phyloP scores from a whole-genome alignment of 2,888 invertebrate genomes.

The Laothoe populi region DNA sequence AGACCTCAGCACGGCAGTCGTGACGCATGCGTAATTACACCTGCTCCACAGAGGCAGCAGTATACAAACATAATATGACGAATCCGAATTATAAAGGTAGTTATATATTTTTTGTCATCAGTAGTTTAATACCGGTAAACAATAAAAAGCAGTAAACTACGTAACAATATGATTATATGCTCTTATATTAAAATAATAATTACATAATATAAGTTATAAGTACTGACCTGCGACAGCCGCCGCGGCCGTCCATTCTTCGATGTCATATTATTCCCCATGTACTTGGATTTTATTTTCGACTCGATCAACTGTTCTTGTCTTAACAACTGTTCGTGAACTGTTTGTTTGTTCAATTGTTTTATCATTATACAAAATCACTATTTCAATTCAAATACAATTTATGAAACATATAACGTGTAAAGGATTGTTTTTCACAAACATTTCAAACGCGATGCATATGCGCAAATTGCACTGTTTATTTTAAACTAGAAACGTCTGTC shows the following conservation, averaged over 20 bases:
- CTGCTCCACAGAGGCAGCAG: too few relatives aligned
- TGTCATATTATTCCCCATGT: constrained; percentile 58
- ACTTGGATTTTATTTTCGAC: constrained; percentile 56
- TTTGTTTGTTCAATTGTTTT: constrained; percentile 68
- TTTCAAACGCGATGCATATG: constrained; percentile 30
- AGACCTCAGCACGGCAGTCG: too few relatives aligned
- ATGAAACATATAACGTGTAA: background rate
- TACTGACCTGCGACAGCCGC: constrained; percentile 65
- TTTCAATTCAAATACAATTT: constrained; percentile 26
- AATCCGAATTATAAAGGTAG: too few relatives aligned
- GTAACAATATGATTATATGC: too few relatives aligned
- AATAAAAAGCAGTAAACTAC: too few relatives aligned
- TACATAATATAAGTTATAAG: background rate
- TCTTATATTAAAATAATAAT: background rate
- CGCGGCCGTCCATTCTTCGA: constrained; percentile 65
- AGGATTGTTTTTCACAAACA: constrained; percentile 31
- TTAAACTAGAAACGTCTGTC: background rate
- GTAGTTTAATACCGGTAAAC: too few relatives aligned
- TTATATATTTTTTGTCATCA: too few relatives aligned
- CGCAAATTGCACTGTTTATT: constrained; percentile 22
- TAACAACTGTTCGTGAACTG: constrained; percentile 69
- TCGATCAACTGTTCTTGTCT: constrained; percentile 60
- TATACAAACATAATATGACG: too few relatives aligned
- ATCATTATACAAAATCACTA: constrained; percentile 52
- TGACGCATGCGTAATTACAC: too few relatives aligned